Base-by-base conservation (phyloP, 2,113 vertebrate species). In the Pteropus alecto region DNA sequence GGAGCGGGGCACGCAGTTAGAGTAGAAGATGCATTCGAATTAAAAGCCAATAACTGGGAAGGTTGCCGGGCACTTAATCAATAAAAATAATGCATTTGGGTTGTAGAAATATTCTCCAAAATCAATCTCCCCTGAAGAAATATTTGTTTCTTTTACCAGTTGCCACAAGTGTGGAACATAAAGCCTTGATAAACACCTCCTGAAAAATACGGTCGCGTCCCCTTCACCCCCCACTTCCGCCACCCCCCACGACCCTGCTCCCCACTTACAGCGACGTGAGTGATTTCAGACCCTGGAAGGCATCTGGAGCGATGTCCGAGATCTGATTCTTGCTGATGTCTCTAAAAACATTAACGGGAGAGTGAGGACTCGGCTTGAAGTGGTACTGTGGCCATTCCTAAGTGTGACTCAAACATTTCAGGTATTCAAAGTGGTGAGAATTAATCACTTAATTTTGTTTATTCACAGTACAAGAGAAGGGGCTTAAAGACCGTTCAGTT, bases 241-340 rank as follows among this genome's bases (percentile, higher is more conserved):
- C 33, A 30, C 70, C 77, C 81, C 86, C 68, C 74, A 1, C 58
- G 87, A 28, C 51, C 88, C 93, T 48, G 35, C 68, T 94, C 97
- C 96, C 82, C 97, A 99, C 99, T 99, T 99, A 99, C 99, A 99
- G 98, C 1, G 99, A 99, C 28, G 99, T 99, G 98, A 99, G 99
- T 7, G 99, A 99, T 94, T 99, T 99, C 95, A 99, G 99, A 97
- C 99, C 99, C 74, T 99, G 99, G 98, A 99, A 99, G 54, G 99
- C 99, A 92, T 99, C 99, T 3, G 99, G 99, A 0, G 99, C 99
- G 41, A 99, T 99, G 98, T 99, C 99, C 26, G 99, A 99, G 98
- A 99, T 99, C 98, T 99, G 99, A 98, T 99, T 99, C 99, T 99
- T 99, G 98, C 99, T 99, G 98, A 99, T 98, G 98, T 99, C 99